A percentile compares a stretch with the other conserved stretches of the same genome.
Conservation (phyloP, 2,113 vertebrate genomes). For the Eulacestoma nigropectus region DNA sequence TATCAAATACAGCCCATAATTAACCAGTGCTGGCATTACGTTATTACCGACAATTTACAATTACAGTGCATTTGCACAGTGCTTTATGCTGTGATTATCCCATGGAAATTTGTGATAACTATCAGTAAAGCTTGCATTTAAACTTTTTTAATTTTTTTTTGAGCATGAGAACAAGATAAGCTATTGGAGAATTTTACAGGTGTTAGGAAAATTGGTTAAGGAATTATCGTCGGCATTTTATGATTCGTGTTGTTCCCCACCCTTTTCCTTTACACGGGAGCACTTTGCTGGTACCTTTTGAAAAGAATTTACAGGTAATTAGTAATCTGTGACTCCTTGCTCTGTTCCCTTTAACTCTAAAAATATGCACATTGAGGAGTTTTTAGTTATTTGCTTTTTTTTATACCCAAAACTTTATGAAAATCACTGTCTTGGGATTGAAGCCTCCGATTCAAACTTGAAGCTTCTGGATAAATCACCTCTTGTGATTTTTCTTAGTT, state of each 20-base stretch:
- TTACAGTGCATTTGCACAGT: conserved; percentile 16
- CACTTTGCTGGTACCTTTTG: not conserved
- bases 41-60: conserved; percentile 14
- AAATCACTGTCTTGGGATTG: not conserved
- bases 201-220: conserved; percentile 9
- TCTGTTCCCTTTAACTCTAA: not conserved
- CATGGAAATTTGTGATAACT: conserved; percentile 7
- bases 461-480: not conserved
- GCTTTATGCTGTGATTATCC: conserved; percentile 30
- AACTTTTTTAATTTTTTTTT: not conserved
- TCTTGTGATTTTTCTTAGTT: not conserved
- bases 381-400: not conserved
- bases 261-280: not conserved
- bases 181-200: not conserved
- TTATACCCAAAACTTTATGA: fast-evolving
- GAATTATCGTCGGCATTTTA: not conserved
- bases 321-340: not conserved
- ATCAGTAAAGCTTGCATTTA: not conserved
- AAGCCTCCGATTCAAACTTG: not conserved
- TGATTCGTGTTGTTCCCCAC: not conserved
- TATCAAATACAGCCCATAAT: conserved; percentile 34
- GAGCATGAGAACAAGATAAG: not conserved
- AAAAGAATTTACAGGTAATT: not conserved
- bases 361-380: fast-evolving
- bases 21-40: conserved; percentile 4